Base-by-base conservation (phyloP, 1,140 invertebrate genomes). In the Panonychus citri region DNA sequence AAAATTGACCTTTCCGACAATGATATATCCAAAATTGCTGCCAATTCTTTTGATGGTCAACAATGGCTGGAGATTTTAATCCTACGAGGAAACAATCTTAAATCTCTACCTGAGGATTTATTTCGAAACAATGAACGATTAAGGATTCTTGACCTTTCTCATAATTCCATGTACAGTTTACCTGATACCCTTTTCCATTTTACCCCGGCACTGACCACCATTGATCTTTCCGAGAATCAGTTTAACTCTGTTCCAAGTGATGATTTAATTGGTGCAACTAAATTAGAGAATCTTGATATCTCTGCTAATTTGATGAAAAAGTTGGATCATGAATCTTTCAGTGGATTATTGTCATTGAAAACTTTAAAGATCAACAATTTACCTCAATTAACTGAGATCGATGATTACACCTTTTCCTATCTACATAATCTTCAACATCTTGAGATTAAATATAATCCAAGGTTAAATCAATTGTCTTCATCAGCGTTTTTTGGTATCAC, bases 311-410 rank as follows among this genome's bases (percentile, higher is more conserved):
- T 46, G 43, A 46, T 46, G 43, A 46, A 24, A 46, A 46, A n/a
- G n/a, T n/a, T 46, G n/a, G 43, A 46, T 46, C 43, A 46, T 21
- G 43, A 46, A n/a, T 46, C 43, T 21, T 46, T 46, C 43, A 46
- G 15, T 46, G 51, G 58, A 21, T 25, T 63, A 19, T 28, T 7
- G 25, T 49, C 40, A 4, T 26, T 63, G n/a, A 42, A 58, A 46
- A 28, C 56, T 26, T 42, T 63, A 15, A 27, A 52, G 10, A 21
- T 63, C 39, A 60, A 52, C 24, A 27, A 58, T 8, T 62, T 63
- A 59, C 27, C 27, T 24, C 19, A 53, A 25, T 46, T 46, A 24
- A 46, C n/a, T 21, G 21, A 4, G 5, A 46, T 46, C 21, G 21
- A 53, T 13, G 53, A 56, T 25, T 3, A 28, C 8, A 51, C 62